Percentiles rank a stretch among this genome's conserved stretches.
phyloP scores from a whole-genome alignment of 2,797 vertebrate species.

The Avahi laniger region DNA sequence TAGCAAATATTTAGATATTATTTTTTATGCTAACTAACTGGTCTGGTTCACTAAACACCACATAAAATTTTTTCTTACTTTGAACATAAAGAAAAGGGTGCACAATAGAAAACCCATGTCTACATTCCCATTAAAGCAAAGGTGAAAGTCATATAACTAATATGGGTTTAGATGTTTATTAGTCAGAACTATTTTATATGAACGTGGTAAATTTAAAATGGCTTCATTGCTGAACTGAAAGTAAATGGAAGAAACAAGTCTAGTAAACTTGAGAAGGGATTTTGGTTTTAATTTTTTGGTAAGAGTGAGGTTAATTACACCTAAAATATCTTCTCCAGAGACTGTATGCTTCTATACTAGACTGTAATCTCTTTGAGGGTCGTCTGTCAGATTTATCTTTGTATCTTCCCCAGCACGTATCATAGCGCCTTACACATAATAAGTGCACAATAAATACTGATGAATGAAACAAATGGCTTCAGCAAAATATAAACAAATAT shows the following conservation, averaged over 20 bases:
- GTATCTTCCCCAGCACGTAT: background rate
- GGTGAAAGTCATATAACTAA: background rate
- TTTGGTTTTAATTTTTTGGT: background rate
- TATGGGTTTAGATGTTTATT: background rate
- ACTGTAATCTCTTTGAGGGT: slow-evolving; percentile 16
- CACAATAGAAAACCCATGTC: background rate
- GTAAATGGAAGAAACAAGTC: slow-evolving; percentile 21
- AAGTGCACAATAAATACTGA: background rate
- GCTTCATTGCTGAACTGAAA: background rate
- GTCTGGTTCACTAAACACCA: background rate
- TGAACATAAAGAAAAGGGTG: background rate
- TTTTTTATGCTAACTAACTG: background rate
- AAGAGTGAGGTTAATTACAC: background rate
- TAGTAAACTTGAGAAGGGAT: background rate
- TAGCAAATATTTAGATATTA: background rate
- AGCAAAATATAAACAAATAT: background rate
- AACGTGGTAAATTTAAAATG: background rate
- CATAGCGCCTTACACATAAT: background rate
- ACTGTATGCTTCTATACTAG: background rate
- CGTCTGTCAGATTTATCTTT: background rate
- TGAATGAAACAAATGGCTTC: background rate
- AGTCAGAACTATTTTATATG: background rate
- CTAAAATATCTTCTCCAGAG: background rate
- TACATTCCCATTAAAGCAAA: background rate
- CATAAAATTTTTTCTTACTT: background rate